Percentiles rank a stretch among this genome's conserved stretches.
Conservation (phyloP, 2,113 vertebrate genomes). For the Cercocebus atys region DNA sequence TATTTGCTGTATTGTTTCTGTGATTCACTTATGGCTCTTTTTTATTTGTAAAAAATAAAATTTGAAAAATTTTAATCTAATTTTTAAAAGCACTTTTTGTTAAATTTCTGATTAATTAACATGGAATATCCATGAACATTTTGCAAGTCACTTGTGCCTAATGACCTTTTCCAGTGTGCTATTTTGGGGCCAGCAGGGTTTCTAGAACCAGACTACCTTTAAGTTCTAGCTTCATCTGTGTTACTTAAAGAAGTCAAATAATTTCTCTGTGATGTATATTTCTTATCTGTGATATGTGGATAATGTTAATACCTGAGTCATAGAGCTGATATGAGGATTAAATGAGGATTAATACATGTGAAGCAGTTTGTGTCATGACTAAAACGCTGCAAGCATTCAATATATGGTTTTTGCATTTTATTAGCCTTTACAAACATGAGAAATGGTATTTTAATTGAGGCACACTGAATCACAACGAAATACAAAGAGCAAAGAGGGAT, state of each 20-base stretch:
- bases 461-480: neutral
- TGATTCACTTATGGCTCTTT: neutral
- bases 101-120: neutral
- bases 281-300: neutral
- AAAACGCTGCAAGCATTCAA: neutral
- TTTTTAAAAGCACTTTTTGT: neutral
- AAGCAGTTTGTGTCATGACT: neutral
- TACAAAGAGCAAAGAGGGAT: constrained; percentile 50
- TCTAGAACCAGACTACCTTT: neutral
- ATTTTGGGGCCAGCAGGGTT: neutral
- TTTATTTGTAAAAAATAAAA: neutral
- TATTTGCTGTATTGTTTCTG: neutral
- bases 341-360: neutral
- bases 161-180: neutral
- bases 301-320: neutral
- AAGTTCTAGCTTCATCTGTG: neutral
- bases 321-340: neutral
- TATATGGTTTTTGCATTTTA: neutral
- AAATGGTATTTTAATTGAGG: neutral
- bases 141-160: neutral
- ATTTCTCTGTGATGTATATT: neutral
- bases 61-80: neutral
- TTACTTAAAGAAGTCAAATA: neutral
- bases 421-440: neutral
- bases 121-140: neutral